Evolutionary conservation across 1,140 invertebrate species (phyloP).

Genomic region (Trichonephila inaurata): DNA sequence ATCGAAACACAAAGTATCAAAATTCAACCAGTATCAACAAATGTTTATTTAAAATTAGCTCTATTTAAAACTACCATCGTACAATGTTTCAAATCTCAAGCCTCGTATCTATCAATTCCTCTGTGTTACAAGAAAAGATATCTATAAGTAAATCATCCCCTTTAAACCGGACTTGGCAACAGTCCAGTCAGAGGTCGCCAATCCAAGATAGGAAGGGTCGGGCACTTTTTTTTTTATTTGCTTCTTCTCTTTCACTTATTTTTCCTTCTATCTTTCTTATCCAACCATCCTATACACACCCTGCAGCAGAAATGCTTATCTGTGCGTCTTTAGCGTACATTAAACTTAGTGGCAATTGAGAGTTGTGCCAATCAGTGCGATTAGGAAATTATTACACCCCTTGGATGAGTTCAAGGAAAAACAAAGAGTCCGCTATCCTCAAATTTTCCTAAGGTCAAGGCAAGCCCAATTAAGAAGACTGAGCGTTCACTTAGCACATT

Average conservation of each 20-base stretch:
- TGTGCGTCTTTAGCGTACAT: slow-evolving; percentile 47
- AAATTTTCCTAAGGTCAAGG: slow-evolving; percentile 16
- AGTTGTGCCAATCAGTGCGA: slow-evolving; percentile 30
- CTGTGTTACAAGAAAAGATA: neutral
- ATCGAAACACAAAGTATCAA: slow-evolving; percentile 38
- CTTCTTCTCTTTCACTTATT: neutral
- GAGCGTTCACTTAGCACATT: neutral
- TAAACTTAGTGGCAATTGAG: slow-evolving; percentile 59
- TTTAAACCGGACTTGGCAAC: slow-evolving; percentile 15
- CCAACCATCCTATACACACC: neutral
- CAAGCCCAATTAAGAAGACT: neutral
- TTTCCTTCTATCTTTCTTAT: neutral
- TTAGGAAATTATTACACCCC: slow-evolving; percentile 33
- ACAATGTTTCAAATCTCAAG: slow-evolving; percentile 27
- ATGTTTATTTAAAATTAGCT: slow-evolving; percentile 39
- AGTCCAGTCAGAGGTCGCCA: slow-evolving; percentile 44
- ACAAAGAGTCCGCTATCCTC: neutral
- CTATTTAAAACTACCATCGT: neutral
- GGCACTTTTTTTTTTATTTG: neutral
- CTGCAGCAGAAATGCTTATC: slow-evolving; percentile 28
- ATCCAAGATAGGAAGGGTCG: slow-evolving; percentile 26
- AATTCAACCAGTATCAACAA: slow-evolving; percentile 29
- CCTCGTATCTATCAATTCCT: neutral
- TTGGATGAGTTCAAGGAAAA: neutral
- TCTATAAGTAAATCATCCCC: slow-evolving; percentile 8